Base-by-base conservation (phyloP, 2,888 invertebrate species). In the Caenorhabditis sp. region DNA sequence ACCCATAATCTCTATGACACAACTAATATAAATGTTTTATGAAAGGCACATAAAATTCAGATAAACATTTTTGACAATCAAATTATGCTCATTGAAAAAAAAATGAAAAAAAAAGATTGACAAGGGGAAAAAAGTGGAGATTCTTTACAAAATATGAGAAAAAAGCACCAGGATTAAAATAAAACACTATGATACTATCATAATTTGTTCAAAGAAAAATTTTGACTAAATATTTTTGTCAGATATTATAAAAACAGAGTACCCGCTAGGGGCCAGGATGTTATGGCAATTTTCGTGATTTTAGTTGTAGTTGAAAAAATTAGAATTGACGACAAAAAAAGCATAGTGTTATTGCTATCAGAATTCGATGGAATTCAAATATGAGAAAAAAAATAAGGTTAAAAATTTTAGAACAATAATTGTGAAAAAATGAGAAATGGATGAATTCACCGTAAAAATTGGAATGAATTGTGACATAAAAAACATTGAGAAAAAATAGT, bases 201-300 rank as follows among this genome's bases (percentile, higher is more conserved):
- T 58, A 19, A 36, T 53, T 62, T 23, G 21, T 23, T 51, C 21
- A 51, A 51, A 43, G 14, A 10, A 43, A 43, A 43, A 43, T 43
- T 43, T 10, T 3, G 43, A 43, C 43, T 43, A 43, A 17, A 43
- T 10, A 12, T 12, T 43, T 43, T 43, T 10, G 58, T 27, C 58
- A 65, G 70, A 70, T 66, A 66, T 66, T 57, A 66, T 17, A 6
- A 14, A 24, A 55, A 53, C 5, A 53, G 54, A 54, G 55, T 66
- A 72, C 66, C 72, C 63, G 72, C 61, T 67, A 67, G 64, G 57
- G 66, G 66, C 62, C 70, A 50, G 49, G 62, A 70, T 71, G 66
- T 57, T 60, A 63, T 58, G 69, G 69, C 66, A 58, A 55, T 50
- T 55, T 26, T 55, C 4, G 10, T 8, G 8, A 21, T 53, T 4